These are phyloP conservation scores for Brachymystax lenok DNA, from an alignment of 2,797 vertebrate species.

Conservation along the genomic window DNA sequence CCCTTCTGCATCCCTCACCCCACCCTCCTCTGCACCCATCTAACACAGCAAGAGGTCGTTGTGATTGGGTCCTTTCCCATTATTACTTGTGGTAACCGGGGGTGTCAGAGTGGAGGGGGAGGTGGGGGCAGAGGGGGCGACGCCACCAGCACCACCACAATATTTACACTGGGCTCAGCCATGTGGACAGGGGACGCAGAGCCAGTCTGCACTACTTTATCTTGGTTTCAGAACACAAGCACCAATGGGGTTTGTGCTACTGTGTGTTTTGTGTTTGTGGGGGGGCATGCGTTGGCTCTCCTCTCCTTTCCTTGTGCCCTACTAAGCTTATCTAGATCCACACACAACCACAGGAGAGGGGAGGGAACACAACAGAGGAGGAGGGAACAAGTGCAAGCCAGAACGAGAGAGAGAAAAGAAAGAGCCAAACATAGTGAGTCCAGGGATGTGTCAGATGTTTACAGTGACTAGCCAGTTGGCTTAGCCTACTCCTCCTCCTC, in stretches of 20 bases:
- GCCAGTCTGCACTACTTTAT: slow-evolving; percentile 17
- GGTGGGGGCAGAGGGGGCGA: slow-evolving; percentile 25
- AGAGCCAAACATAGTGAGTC: not conserved
- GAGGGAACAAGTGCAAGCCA: not conserved
- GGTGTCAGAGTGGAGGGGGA: not conserved
- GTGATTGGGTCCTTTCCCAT: slow-evolving; percentile 25
- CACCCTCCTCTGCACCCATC: slow-evolving; percentile 3
- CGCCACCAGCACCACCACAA: slow-evolving; percentile 30
- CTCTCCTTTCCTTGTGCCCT: slow-evolving; percentile 11
- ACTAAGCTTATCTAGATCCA: slow-evolving; percentile 28
- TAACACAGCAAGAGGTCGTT: slow-evolving; percentile 20
- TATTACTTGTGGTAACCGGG: slow-evolving; percentile 23
- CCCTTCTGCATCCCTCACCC: slow-evolving; percentile 18
- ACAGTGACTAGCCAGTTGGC: not conserved
- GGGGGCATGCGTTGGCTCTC: not conserved
- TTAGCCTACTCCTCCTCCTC: not conserved
- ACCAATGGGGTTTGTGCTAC: slow-evolving; percentile 1
- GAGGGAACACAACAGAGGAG: slow-evolving; percentile 4
- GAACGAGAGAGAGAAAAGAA: not conserved
- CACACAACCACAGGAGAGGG: slow-evolving; percentile 9
- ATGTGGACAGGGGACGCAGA: slow-evolving; percentile 25
- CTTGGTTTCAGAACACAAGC: not conserved
- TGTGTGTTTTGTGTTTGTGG: slow-evolving; percentile 3
- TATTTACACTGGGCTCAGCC: slow-evolving; percentile 50
- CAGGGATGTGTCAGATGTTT: not conserved